Base-by-base conservation (phyloP, 2,113 vertebrate genomes). In the Bagarius yarrelli region DNA sequence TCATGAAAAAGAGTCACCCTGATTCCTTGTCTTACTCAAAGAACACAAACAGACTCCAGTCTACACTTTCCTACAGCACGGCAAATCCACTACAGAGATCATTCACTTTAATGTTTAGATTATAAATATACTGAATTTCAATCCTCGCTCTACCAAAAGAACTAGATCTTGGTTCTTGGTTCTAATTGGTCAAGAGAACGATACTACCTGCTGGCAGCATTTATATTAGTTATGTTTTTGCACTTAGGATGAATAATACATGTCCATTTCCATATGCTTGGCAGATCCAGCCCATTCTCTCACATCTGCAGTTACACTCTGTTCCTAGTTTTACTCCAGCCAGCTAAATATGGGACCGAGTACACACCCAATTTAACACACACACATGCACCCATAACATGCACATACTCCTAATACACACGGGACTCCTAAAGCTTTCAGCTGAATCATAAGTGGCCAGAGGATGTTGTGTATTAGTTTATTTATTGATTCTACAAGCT, bases 201-300 rank as follows among this genome's bases (percentile, higher is more conserved):
- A 47, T 66, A 73, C 19, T 76, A 14, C 36, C n/a, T 56, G n/a
- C n/a, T n/a, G 36, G 32, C 53, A 47, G 25, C 14, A 44, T 8
- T 23, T 72, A 86, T 83, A 47, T 73, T 55, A 23, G 19, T 47
- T 85, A 83, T 85, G 77, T 78, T 86, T 59, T 73, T 84, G 86
- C 83, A 27, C 85, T 89, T 87, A 88, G 87, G 86, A 81, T 89
- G 90, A 83, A 88, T 89, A 88, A 91, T 71, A 90, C 88, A 89
- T 88, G 86, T 88, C 88, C 85, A 74, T 72, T 80, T 87, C 50
- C 88, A 91, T 87, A 90, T 90, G 87, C 86, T 86, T 88, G 88
- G 86, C 86, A 86, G 66, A 53, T 70, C 66, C 23, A 81, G 61
- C 71, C 84, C 23, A 81, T 83, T 85, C 63, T 57, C 80, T 83